phyloP scores from a whole-genome alignment of 1,140 invertebrate genomes.

The Parapsyche elsis region DNA sequence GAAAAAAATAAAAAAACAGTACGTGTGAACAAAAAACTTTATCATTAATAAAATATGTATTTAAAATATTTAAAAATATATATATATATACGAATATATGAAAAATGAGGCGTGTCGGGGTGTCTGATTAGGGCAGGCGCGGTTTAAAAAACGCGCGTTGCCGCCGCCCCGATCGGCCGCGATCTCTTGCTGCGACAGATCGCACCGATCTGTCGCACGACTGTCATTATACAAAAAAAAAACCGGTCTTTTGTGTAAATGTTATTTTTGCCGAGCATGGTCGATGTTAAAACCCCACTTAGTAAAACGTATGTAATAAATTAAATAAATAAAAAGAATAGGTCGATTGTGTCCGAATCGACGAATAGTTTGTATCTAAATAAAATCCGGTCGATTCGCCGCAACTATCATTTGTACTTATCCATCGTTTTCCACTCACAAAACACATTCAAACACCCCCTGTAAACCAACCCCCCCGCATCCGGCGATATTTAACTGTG shows the following conservation, averaged over 20 bases:
- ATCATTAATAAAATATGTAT: conserved; percentile 46
- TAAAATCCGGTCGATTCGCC: neutral
- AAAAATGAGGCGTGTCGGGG: conserved; percentile 58
- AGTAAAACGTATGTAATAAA: conserved; percentile 20
- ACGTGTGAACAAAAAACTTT: conserved; percentile 47
- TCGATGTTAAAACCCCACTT: conserved; percentile 45
- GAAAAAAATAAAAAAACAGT: conserved; percentile 35
- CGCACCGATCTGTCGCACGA: conserved; percentile 3
- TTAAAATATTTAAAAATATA: conserved; percentile 46
- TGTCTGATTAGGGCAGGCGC: conserved; percentile 56
- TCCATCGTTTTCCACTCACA: too few species aligned
- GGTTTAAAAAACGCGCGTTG: conserved; percentile 64
- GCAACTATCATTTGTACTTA: conserved; percentile 15
- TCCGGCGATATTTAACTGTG: too few species aligned
- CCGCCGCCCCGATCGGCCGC: conserved; percentile 57
- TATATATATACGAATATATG: conserved; percentile 23
- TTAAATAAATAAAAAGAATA: neutral
- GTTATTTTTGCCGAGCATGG: conserved; percentile 35
- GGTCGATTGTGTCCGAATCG: conserved; percentile 27
- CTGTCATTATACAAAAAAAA: neutral
- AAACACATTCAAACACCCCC: too few species aligned
- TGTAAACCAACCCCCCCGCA: too few species aligned
- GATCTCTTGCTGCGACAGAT: conserved; percentile 24
- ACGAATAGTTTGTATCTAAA: neutral
- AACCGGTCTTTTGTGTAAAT: conserved; percentile 28